phyloP scores from a whole-genome alignment of 2,797 vertebrate genomes.

The Rhinogobio ventralis region DNA sequence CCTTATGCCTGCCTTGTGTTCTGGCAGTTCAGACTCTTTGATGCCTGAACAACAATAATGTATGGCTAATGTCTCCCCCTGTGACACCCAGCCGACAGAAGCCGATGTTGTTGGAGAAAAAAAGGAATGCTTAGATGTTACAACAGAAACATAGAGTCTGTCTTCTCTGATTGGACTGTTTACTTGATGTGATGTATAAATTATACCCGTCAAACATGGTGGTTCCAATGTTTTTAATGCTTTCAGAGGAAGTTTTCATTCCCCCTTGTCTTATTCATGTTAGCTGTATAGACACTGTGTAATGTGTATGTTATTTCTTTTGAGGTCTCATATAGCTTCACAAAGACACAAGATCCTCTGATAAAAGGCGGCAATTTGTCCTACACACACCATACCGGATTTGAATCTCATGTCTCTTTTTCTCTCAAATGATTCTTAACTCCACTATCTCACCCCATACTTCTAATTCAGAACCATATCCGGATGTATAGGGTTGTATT shows the following conservation, averaged over 20 bases:
- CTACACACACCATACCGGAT: not conserved
- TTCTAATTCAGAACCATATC: conserved; percentile 2
- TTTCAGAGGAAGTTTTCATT: conserved; percentile 61
- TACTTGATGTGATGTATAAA: not conserved
- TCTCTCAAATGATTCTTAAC: not conserved
- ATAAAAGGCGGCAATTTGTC: conserved; percentile 47
- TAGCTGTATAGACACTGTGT: conserved; percentile 55
- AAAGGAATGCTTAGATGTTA: not conserved
- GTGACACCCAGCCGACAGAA: not conserved
- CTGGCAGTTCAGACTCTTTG: conserved; percentile 27
- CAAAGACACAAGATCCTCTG: conserved; percentile 60
- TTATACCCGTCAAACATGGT: not conserved
- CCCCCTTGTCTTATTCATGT: conserved; percentile 58
- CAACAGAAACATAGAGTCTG: not conserved
- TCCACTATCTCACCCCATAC: not conserved
- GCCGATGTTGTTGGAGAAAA: not conserved
- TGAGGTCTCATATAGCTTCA: conserved; percentile 54
- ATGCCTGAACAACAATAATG: conserved; percentile 18
- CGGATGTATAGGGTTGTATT: not conserved
- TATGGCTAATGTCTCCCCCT: not conserved
- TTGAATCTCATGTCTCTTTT: not conserved
- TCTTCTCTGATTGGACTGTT: not conserved
- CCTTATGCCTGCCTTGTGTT: not conserved
- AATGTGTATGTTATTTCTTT: conserved; percentile 61
- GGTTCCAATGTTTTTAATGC: conserved; percentile 29